Base-by-base conservation (phyloP, 2,113 vertebrate genomes). In the Origma solitaria region DNA sequence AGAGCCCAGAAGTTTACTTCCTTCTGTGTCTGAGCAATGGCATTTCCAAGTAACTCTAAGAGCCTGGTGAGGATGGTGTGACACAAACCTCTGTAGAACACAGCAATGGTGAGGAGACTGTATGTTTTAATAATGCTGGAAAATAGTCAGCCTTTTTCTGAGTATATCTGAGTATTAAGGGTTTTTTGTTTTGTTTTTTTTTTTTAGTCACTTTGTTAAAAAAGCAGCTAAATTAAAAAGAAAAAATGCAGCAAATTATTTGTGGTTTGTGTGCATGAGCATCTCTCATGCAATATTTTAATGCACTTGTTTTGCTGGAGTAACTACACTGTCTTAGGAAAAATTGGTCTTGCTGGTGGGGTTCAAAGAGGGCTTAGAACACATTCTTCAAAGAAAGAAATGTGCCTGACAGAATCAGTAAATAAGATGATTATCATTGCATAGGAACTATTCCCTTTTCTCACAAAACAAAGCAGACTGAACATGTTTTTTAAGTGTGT, bases 21-120 rank as follows among this genome's bases (percentile, higher is more conserved):
- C 0, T 71, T 76, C 33, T 13, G 2, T 79, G 16, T 30, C 66
- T 82, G 19, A 44, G 19, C 14, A 49, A 35, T 37, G 42, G 5
- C 10, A 33, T 82, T 91, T 66, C 19, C 38, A 66, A 62, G 35
- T 37, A 22, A 76, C 21, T 56, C 42, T 70, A 4, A 14, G 24
- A 33, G 4, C 16, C 27, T 71, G 51, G 33, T 33, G 13, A 23
- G 38, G 35, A 28, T 1, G 11, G 6, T 33, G 16, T 60, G 30
- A 47, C 10, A 62, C 13, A 57, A 66, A 50, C 21, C 44, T 51
- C 50, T 50, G 44, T 11, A 84, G 31, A 76, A 61, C 21, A 38
- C 42, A 76, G 19, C 15, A 69, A 8, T 35, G 7, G 7, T 70
- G 27, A 73, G 17, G 21, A 0, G 1, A 28, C 6, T 3, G 1